phyloP scores from a whole-genome alignment of 2,113 vertebrate genomes.

The Neopipo cinnamomea region DNA sequence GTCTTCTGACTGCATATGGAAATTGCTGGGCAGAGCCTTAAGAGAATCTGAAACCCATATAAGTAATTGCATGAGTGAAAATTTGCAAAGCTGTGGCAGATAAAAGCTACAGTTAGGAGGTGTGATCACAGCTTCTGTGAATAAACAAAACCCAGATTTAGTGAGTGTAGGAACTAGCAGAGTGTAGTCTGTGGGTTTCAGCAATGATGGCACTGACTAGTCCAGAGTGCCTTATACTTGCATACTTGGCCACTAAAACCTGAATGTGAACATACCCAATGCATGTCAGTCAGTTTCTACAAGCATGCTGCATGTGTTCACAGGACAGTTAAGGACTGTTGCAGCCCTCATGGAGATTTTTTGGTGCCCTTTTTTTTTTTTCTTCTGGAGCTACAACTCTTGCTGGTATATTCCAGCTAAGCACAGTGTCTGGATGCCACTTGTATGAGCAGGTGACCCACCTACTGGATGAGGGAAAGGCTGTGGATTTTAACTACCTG shows the following conservation, averaged over 20 bases:
- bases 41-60: not conserved
- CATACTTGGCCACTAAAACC: not conserved
- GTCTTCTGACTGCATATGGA: not conserved
- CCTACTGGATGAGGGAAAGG: not conserved
- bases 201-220: not conserved
- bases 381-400: not conserved
- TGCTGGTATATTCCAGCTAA: not conserved
- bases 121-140: not conserved
- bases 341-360: not conserved
- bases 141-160: not conserved
- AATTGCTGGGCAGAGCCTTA: not conserved
- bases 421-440: not conserved
- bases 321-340: not conserved
- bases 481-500: not conserved
- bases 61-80: not conserved
- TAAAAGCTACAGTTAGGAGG: not conserved
- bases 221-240: not conserved
- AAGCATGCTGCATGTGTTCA: not conserved
- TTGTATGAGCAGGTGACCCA: not conserved
- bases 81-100: not conserved
- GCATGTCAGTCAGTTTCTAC: fast-evolving
- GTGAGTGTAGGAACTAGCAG: not conserved
- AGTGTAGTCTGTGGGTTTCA: not conserved
- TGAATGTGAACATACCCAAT: not conserved
- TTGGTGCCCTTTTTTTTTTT: not conserved